A percentile compares a stretch with the other conserved stretches of the same genome.
These are phyloP conservation scores for Perodicticus potto DNA, from an alignment of 2,797 vertebrate species.

Conservation along the genomic window DNA sequence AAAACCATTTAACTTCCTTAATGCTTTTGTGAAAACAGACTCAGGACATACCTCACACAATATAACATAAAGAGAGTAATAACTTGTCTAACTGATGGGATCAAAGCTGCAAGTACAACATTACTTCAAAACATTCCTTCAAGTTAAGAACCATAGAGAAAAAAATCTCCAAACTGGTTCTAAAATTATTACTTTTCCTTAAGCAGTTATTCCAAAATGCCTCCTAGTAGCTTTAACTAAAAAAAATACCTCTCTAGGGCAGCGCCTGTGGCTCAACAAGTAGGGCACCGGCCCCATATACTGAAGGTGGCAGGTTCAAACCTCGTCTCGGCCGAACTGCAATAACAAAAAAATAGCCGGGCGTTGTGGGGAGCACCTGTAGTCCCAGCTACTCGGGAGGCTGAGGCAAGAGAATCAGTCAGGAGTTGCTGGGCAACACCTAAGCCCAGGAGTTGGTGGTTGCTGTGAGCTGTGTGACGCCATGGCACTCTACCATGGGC, in stretches of 20 bases:
- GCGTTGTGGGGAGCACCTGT: too few relatives aligned
- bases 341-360: too few relatives aligned
- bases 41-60: conserved; percentile 5
- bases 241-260: not conserved
- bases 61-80: conserved; percentile 29
- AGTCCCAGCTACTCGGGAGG: too few relatives aligned
- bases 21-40: conserved; percentile 31
- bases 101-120: not conserved
- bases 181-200: conserved; percentile 41
- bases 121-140: conserved; percentile 45
- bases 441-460: too few relatives aligned
- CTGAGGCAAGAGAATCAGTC: too few relatives aligned
- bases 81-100: not conserved
- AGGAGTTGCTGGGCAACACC: too few relatives aligned
- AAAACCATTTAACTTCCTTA: conserved; percentile 40
- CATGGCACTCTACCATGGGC: too few relatives aligned
- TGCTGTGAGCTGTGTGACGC: too few relatives aligned
- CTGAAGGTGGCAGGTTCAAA: too few relatives aligned
- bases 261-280: too few relatives aligned
- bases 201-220: conserved; percentile 49
- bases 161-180: not conserved
- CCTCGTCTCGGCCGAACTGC: too few relatives aligned
- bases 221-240: not conserved
- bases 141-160: conserved; percentile 24
- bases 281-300: too few relatives aligned